phyloP scores from a whole-genome alignment of 2,888 invertebrate species.

The Andrena praecox region DNA sequence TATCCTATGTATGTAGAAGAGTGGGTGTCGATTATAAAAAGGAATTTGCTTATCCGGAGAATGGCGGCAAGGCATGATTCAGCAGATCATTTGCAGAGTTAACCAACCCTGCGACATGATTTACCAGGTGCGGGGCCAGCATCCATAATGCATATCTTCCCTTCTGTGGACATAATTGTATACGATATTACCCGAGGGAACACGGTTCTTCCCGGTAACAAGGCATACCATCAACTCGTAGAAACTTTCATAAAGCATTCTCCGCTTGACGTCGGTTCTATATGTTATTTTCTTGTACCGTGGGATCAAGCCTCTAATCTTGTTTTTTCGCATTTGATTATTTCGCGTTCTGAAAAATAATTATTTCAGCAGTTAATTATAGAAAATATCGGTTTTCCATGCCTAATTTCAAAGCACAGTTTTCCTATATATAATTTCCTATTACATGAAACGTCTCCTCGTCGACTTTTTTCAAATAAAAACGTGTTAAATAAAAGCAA shows the following conservation, averaged over 20 bases:
- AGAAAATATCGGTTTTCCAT: constrained; percentile 79
- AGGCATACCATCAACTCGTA: constrained; percentile 80
- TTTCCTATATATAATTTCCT: constrained; percentile 56
- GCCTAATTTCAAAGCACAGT: constrained; percentile 80
- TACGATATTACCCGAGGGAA: constrained; percentile 84
- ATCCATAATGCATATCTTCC: constrained; percentile 82
- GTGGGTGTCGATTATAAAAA: constrained; percentile 3
- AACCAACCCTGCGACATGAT: constrained; percentile 83
- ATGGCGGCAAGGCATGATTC: constrained; percentile 47
- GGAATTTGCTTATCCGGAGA: constrained; percentile 45
- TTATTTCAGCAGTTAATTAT: constrained; percentile 16
- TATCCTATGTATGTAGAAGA: neutral
- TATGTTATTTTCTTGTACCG: constrained; percentile 50
- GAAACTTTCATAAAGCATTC: constrained; percentile 63
- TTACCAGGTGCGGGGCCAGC: constrained; percentile 71
- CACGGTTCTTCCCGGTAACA: constrained; percentile 81
- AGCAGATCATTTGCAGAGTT: constrained; percentile 82
- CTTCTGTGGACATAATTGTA: constrained; percentile 83
- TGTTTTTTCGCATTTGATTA: constrained; percentile 17
- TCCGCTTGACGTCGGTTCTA: constrained; percentile 28
- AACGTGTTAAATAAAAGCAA: too few species aligned
- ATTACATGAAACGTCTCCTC: constrained; percentile 22
- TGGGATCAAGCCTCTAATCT: constrained; percentile 64
- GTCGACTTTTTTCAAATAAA: too few species aligned
- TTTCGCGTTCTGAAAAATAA: neutral